Evolutionary conservation across 1,140 invertebrate species (phyloP).

Genomic region (Phthorimaea operculella): DNA sequence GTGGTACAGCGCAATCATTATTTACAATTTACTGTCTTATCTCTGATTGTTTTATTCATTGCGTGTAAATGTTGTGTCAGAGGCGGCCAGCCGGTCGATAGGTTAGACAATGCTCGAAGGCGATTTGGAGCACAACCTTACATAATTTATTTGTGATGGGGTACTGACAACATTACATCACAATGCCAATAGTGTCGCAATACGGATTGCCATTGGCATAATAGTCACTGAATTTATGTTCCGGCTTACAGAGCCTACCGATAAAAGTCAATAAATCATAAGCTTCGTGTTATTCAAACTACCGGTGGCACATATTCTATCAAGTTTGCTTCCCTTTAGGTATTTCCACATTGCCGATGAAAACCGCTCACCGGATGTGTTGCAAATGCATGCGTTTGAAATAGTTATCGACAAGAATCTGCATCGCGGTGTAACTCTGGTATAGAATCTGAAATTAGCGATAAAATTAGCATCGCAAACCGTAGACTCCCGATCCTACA

Average conservation of each 20-base stretch:
- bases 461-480: constrained; percentile 2
- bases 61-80: constrained; percentile 1
- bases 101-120: constrained; percentile 2
- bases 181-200: not conserved
- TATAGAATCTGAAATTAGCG: not conserved
- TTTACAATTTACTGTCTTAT: constrained; percentile 21
- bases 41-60: constrained; percentile 16
- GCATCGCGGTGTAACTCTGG: not conserved
- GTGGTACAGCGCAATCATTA: constrained; percentile 17
- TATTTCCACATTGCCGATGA: not conserved
- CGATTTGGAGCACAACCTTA: constrained; percentile 26
- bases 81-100: not conserved
- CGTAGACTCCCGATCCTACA: not conserved
- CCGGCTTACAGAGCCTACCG: not conserved
- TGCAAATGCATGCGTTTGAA: not conserved
- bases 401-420: not conserved
- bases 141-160: constrained; percentile 28
- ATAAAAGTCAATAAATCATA: constrained; percentile 6
- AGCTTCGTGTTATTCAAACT: not conserved
- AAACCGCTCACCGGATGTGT: constrained; percentile 1
- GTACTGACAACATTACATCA: constrained; percentile 2
- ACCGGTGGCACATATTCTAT: not conserved
- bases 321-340: not conserved
- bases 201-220: constrained; percentile 1
- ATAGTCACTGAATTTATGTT: constrained; percentile 3